Evolutionary conservation across 2,888 invertebrate genomes (phyloP).

Genomic region (Mimas tiliae): DNA sequence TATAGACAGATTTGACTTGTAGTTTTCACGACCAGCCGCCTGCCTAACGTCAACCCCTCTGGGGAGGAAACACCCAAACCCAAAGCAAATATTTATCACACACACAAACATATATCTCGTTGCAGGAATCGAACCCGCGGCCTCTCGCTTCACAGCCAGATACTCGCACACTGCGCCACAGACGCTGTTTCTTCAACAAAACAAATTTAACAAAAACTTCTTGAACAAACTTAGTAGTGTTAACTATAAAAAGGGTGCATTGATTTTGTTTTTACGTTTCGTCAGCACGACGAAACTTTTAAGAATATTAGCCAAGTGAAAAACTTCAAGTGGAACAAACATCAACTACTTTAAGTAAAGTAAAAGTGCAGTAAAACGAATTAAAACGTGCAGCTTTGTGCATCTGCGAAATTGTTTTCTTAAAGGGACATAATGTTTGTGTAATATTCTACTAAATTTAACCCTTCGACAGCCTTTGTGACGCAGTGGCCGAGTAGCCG

Average conservation of each 20-base stretch:
- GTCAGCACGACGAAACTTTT: constrained; percentile 22
- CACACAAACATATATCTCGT: too few relatives aligned
- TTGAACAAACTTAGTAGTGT: constrained; percentile 22
- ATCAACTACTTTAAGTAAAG: constrained; percentile 10
- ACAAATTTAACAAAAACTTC: background rate
- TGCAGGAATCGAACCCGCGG: too few relatives aligned
- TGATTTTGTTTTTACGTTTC: constrained; percentile 19
- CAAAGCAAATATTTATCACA: too few relatives aligned
- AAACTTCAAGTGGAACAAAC: constrained; percentile 20
- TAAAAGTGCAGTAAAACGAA: constrained; percentile 12
- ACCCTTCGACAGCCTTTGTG: too few relatives aligned
- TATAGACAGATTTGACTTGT: too few relatives aligned
- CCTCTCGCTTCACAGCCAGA: too few relatives aligned
- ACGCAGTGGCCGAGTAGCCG: too few relatives aligned
- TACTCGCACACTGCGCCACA: too few relatives aligned
- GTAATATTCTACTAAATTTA: background rate
- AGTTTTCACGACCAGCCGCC: too few relatives aligned
- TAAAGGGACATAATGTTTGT: background rate
- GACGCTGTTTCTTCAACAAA: background rate
- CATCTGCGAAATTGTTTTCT: constrained; percentile 5
- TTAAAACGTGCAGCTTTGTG: constrained; percentile 7
- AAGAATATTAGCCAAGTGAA: constrained; percentile 11
- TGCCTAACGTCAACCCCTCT: too few relatives aligned
- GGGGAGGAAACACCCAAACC: too few relatives aligned
- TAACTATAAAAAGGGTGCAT: constrained; percentile 19